phyloP scores from a whole-genome alignment of 2,113 vertebrate species.

The Marmota flaviventris region DNA sequence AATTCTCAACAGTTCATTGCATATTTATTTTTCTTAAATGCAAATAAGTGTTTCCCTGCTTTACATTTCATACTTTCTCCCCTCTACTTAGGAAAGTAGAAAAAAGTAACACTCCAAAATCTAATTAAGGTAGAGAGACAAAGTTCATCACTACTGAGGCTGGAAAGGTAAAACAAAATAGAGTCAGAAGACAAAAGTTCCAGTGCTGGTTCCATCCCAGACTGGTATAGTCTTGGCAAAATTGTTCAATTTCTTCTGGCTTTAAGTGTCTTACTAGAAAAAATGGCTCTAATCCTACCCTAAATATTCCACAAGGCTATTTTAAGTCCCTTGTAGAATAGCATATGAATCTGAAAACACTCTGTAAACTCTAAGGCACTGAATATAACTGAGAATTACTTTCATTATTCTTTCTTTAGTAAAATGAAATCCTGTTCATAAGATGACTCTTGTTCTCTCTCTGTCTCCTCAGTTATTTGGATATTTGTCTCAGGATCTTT shows the following conservation, averaged over 20 bases:
- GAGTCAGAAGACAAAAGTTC: background rate
- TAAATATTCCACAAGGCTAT: background rate
- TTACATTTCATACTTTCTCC: background rate
- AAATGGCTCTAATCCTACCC: background rate
- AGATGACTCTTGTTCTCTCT: background rate
- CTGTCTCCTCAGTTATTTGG: background rate
- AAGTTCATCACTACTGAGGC: background rate
- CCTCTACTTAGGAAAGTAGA: background rate
- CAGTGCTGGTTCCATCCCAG: background rate
- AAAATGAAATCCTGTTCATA: background rate
- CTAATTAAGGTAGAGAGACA: background rate
- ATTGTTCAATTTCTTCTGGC: background rate
- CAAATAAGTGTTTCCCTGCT: background rate
- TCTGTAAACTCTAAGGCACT: background rate
- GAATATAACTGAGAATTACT: background rate
- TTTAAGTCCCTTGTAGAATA: slow-evolving; percentile 28
- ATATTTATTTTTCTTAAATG: background rate
- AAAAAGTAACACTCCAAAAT: background rate
- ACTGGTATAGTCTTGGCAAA: background rate
- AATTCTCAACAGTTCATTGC: background rate
- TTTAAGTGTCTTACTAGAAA: slow-evolving; percentile 54
- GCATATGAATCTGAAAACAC: background rate
- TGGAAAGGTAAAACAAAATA: background rate
- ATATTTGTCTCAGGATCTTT: slow-evolving; percentile 49
- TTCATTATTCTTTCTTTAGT: slow-evolving; percentile 33